phyloP scores from a whole-genome alignment of 2,113 vertebrate genomes.

The Misgurnus anguillicaudatus region DNA sequence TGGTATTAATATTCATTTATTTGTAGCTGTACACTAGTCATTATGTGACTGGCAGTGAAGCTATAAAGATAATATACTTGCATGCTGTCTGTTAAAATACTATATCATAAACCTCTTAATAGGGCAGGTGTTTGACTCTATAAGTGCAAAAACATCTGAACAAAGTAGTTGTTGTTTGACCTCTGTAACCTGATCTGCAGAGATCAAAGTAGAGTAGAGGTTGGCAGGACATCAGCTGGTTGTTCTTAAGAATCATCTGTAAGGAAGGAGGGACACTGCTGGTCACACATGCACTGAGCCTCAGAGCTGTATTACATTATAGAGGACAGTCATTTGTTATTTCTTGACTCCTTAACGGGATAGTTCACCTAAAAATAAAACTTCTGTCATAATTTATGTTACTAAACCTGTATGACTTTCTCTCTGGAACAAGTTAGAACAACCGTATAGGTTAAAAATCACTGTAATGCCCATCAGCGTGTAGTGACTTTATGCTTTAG shows the following conservation, averaged over 20 bases:
- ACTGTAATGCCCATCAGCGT: no score
- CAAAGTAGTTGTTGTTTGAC: slow-evolving; percentile 10
- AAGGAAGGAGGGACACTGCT: slow-evolving; percentile 15
- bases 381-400: no score
- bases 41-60: no score
- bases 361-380: no score
- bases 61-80: neutral
- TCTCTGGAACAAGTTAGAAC: no score
- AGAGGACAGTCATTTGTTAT: neutral
- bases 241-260: slow-evolving; percentile 29
- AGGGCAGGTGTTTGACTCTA: neutral
- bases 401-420: no score
- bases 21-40: no score
- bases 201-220: slow-evolving; percentile 11
- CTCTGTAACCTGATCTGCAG: slow-evolving; percentile 6
- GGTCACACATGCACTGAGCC: neutral
- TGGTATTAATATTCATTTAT: no score
- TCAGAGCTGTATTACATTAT: slow-evolving; percentile 3
- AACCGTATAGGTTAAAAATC: no score
- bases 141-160: neutral
- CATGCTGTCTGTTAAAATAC: neutral
- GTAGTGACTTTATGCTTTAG: no score
- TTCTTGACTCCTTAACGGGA: no score
- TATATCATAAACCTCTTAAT: neutral
- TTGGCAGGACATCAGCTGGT: slow-evolving; percentile 16